Evolutionary conservation across 2,797 vertebrate species (phyloP).

Genomic region (Tangara arthus): DNA sequence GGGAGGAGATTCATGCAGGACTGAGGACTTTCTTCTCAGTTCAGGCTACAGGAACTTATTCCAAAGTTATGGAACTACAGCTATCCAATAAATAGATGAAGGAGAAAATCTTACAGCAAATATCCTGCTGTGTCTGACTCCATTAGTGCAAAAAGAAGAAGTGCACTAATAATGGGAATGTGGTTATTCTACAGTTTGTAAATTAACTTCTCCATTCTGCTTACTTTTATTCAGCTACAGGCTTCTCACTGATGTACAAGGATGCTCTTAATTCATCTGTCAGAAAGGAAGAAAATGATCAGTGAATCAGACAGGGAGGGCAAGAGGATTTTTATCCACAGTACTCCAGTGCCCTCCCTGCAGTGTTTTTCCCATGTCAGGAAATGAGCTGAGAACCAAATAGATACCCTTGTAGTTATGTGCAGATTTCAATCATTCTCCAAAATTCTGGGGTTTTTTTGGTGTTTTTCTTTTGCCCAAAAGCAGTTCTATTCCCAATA

Average conservation of each 20-base stretch:
- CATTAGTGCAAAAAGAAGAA: neutral
- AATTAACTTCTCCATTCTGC: neutral
- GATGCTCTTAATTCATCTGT: neutral
- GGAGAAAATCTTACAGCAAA: neutral
- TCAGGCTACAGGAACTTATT: neutral
- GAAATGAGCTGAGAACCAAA: neutral
- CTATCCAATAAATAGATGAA: neutral
- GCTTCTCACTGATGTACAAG: neutral
- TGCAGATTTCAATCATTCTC: neutral
- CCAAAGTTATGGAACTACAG: neutral
- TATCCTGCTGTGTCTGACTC: neutral
- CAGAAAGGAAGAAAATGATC: neutral
- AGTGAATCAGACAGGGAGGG: neutral
- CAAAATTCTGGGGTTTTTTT: neutral
- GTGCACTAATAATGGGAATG: neutral
- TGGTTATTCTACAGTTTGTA: neutral
- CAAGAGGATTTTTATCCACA: neutral
- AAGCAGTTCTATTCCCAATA: conserved; percentile 1
- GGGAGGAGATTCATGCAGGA: neutral
- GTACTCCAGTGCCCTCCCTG: neutral
- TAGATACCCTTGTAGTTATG: neutral
- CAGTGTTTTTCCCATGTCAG: neutral
- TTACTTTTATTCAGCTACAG: neutral
- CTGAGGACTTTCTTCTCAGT: neutral
- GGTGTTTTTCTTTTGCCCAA: neutral